Percentiles rank a stretch among this genome's conserved stretches.
Conservation (phyloP, 2,888 invertebrate genomes). For the Cyclophora albipunctata region DNA sequence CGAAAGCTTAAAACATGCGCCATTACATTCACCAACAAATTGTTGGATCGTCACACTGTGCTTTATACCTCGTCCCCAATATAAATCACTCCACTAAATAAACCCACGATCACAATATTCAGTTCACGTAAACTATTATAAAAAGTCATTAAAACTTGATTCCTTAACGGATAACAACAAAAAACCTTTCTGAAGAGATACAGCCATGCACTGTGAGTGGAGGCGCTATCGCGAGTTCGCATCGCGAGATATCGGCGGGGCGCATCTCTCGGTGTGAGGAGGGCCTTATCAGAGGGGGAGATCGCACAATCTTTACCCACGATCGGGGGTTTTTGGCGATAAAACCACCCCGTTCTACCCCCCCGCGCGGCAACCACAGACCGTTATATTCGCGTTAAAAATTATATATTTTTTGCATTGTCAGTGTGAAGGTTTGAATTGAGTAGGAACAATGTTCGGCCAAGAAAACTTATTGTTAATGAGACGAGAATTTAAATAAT, state of each 20-base stretch:
- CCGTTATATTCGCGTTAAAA: constrained; percentile 2
- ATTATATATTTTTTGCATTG: no score
- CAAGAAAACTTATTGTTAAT: no score
- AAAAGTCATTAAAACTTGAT: constrained; percentile 58
- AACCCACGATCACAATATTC: constrained; percentile 21
- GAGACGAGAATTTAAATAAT: no score
- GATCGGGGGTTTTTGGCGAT: constrained; percentile 55
- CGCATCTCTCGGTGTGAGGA: constrained; percentile 30
- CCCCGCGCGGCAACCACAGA: background rate
- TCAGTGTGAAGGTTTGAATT: background rate
- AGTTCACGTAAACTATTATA: constrained; percentile 39
- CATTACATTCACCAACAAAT: background rate
- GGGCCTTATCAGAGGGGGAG: constrained; percentile 19
- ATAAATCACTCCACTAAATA: no score
- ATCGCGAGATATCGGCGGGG: constrained; percentile 41
- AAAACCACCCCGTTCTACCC: constrained; percentile 31
- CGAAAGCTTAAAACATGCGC: background rate
- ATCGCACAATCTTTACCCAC: constrained; percentile 29
- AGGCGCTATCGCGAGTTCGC: constrained; percentile 36
- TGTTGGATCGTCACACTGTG: no score
- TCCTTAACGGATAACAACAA: constrained; percentile 42
- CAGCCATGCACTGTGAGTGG: constrained; percentile 40
- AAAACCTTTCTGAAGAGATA: constrained; percentile 57
- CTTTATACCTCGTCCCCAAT: no score
- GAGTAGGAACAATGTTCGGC: background rate